Base-by-base conservation (phyloP, 2,113 vertebrate genomes). In the Xiphophorus couchianus region DNA sequence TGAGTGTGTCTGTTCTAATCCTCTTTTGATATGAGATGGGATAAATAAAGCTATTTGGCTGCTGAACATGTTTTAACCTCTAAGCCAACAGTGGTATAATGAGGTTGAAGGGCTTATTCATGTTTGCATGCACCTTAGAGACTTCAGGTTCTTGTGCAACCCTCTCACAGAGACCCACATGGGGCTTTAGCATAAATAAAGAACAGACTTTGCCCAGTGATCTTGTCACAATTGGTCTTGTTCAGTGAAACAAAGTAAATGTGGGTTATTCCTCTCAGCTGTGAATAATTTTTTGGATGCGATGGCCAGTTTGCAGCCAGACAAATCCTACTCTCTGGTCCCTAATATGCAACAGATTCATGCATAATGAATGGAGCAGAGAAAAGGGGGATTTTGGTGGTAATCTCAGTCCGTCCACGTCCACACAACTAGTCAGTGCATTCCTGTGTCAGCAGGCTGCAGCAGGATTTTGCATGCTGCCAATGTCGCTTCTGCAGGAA, bases 391-490 rank as follows among this genome's bases (percentile, higher is more conserved):
- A 82, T 83, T 81, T 72, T 74, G 28, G 28, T 69, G 37, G 71
- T 27, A 69, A 81, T 89, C 84, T 80, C 79, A 87, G 89, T 89
- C 88, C 28, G 58, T 86, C 65, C 90, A 86, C 83, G 74, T 91
- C 83, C 85, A 77, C 82, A 62, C 48, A 62, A 69, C 74, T 10
- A 62, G 42, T 73, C 70, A 84, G 86, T 85, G 87, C 39, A 67
- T 73, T 71, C 69, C 71, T 74, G 83, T 80, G 84, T 86, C 58
- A 4, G 63, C 42, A 48, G 63, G 73, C 86, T 82, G 82, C 82
- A 68, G 83, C 69, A 77, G 84, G 81, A 85, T 83, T 91, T 90
- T 89, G 84, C 86, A 87, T 88, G 82, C 86, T 74, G 88, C 69
- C 54, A 80, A 84, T 85, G 89, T 88, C 81, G 74, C 77, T 31